Conservation (phyloP, 2,797 vertebrate genomes). For the Vespertilio murinus region DNA sequence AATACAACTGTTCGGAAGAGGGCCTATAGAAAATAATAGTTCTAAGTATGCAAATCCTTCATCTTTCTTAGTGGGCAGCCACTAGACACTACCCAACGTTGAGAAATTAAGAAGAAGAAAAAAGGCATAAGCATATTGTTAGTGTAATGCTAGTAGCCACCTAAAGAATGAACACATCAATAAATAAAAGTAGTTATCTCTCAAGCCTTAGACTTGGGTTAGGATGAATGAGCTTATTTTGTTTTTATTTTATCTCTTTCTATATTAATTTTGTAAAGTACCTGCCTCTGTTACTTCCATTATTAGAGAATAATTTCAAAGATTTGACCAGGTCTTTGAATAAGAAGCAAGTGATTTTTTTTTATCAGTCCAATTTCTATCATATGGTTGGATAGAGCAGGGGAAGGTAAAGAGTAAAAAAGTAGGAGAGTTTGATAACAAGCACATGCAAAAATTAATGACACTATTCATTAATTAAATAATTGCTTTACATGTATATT, state of each 20-base stretch:
- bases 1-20: background rate
- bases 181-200: background rate
- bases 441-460: background rate
- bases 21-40: background rate
- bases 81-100: background rate
- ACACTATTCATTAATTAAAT: background rate
- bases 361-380: background rate
- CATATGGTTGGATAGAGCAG: background rate
- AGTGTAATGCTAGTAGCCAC: background rate
- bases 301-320: slow-evolving; percentile 4
- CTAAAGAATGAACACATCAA: background rate
- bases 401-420: background rate
- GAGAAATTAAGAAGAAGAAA: background rate
- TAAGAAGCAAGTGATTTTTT: background rate
- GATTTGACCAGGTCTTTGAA: background rate
- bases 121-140: background rate
- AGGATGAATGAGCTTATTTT: background rate
- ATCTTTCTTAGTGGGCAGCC: background rate
- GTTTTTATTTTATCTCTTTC: background rate
- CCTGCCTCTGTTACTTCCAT: background rate
- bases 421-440: background rate
- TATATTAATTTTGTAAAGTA: background rate
- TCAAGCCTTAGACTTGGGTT: background rate
- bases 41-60: background rate
- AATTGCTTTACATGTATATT: background rate